Base-by-base conservation (phyloP, 2,888 invertebrate genomes). In the Rhaphigaster nebulosa region DNA sequence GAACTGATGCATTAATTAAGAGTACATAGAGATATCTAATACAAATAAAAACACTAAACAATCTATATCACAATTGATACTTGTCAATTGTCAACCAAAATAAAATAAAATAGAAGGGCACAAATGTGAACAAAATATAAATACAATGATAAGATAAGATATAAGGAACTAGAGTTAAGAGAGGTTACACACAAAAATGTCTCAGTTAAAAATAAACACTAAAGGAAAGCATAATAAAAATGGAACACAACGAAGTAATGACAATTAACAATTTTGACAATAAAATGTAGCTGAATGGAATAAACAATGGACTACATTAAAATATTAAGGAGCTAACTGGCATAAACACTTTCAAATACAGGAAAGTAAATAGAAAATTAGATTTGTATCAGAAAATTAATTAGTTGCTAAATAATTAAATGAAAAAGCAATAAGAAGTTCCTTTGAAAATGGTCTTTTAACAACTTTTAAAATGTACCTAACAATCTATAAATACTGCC, bases 91-190 rank as follows among this genome's bases (percentile, higher is more conserved):
- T 15, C 6, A 38, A 38, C 8, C 38, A 0, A 76, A 38, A 76
- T 76, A 38, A 29, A n/a, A n/a, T n/a, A n/a, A n/a, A n/a, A 60
- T 29, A 65, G 15, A 38, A 38, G 8, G 20, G 34, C 20, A 20
- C 2, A n/a, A 29, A 29, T 29, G 5, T 20, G 38, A 20, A 38
- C 20, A 38, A 76, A 20, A 20, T 38, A 20, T 38, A 29, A 15
- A 29, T 29, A 65, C 60, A 65, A 65, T 60, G n/a, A 60, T 70
- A 70, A 76, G 70, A 76, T 76, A 26, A 76, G 70, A 76, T 38
- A 65, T 15, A 65, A 76, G 38, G 10, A 38, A 76, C 29, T 38
- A 76, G 6, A 34, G 70, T 70, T 70, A 65, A 15, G 70, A 76
- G 38, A 76, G 70, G 70, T 76, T 76, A 76, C 26, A 76, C 6